A percentile compares a stretch with the other conserved stretches of the same genome.
These are phyloP conservation scores for Chlorops oryzae DNA, from an alignment of 1,140 invertebrate species.

Conservation along the genomic window DNA sequence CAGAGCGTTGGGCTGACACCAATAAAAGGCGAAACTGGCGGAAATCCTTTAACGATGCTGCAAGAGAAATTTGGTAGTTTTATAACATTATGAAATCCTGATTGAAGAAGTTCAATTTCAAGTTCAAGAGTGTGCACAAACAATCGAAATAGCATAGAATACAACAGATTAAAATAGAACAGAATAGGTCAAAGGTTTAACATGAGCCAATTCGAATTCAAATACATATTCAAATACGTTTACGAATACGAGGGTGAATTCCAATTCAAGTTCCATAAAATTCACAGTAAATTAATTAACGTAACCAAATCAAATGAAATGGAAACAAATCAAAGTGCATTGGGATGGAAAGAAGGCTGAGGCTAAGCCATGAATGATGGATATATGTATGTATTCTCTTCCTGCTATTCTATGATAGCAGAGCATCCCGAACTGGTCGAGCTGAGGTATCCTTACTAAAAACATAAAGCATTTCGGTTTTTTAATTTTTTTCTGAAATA, in stretches of 20 bases:
- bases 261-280: too few species aligned
- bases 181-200: too few species aligned
- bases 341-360: background rate
- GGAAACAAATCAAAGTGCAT: background rate
- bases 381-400: background rate
- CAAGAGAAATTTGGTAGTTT: conserved; percentile 17
- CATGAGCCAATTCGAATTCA: background rate
- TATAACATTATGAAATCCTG: too few species aligned
- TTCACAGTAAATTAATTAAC: too few species aligned
- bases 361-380: background rate
- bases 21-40: conserved; percentile 94
- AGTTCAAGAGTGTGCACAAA: too few species aligned
- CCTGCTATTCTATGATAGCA: background rate
- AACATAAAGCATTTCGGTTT: too few species aligned
- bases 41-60: conserved; percentile 95
- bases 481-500: too few species aligned
- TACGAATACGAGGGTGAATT: background rate
- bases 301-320: conserved; percentile 1
- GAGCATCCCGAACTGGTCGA: too few species aligned
- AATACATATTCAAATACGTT: background rate
- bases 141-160: too few species aligned
- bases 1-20: conserved; percentile 94
- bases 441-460: too few species aligned
- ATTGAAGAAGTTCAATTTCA: too few species aligned
- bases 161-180: too few species aligned